Conservation (phyloP, 2,113 vertebrate species). For the Sinocyclocheilus anshuiensis region DNA sequence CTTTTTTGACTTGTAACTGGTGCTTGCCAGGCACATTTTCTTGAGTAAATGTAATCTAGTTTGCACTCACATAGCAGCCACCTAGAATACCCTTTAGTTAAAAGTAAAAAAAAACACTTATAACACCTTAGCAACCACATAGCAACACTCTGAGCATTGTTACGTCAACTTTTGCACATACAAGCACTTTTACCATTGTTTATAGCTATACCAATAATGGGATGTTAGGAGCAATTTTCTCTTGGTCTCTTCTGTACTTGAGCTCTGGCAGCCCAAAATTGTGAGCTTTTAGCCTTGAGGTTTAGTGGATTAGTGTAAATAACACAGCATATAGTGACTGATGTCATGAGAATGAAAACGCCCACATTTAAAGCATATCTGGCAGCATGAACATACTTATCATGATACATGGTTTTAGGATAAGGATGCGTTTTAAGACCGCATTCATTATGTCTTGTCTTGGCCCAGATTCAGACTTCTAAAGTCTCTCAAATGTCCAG, state of each 20-base stretch:
- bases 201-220: neutral
- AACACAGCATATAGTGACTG: constrained; percentile 2
- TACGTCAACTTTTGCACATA: neutral
- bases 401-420: constrained; percentile 18
- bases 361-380: constrained; percentile 10
- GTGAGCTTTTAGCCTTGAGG: constrained; percentile 11
- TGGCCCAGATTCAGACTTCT: constrained; percentile 11
- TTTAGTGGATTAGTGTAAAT: constrained; percentile 29
- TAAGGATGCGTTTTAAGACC: constrained; percentile 16
- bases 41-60: neutral
- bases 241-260: neutral
- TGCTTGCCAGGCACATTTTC: neutral
- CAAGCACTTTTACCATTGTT: neutral
- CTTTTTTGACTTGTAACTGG: neutral
- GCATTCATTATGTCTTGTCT: constrained; percentile 14
- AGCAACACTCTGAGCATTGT: neutral
- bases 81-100: neutral
- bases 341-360: constrained; percentile 13
- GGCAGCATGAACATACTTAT: constrained; percentile 17
- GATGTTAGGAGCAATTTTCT: neutral
- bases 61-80: neutral
- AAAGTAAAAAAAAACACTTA: neutral
- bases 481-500: neutral
- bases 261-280: neutral
- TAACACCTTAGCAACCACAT: neutral